phyloP scores from a whole-genome alignment of 1,140 invertebrate species.

The Pachypeltis micranthus region DNA sequence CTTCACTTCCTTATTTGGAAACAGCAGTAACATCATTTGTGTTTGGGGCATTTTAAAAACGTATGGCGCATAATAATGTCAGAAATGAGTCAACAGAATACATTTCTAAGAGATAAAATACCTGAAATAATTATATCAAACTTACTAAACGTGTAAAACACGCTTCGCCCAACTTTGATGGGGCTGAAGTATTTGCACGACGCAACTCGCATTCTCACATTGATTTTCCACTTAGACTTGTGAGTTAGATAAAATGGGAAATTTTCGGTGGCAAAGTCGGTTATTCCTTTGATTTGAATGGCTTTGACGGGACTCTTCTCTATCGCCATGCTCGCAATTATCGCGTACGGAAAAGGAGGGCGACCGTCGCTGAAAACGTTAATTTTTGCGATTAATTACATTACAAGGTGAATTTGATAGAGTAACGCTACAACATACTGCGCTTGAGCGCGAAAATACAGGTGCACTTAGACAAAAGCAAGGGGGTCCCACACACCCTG shows the following conservation, averaged over 20 bases:
- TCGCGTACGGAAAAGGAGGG: background rate
- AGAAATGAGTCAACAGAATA: background rate
- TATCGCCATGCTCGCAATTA: background rate
- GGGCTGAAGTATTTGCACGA: background rate
- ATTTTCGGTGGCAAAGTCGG: background rate
- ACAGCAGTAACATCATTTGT: too few species aligned
- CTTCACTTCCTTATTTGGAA: too few species aligned
- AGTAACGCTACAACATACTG: background rate
- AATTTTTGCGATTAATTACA: background rate
- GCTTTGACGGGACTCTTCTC: background rate
- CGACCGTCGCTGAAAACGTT: background rate
- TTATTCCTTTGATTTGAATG: background rate
- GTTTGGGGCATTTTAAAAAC: too few species aligned
- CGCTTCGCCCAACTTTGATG: background rate
- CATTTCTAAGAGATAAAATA: background rate
- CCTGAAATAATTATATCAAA: background rate
- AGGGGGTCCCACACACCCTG: too few species aligned
- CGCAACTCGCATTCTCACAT: background rate
- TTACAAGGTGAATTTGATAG: background rate
- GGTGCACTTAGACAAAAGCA: too few species aligned
- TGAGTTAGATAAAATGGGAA: background rate
- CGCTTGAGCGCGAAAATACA: too few species aligned
- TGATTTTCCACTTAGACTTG: background rate
- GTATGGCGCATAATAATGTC: too few species aligned
- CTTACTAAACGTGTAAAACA: background rate